These are phyloP conservation scores for Polydrusus pterygomalis DNA, from an alignment of 2,888 invertebrate species.

Conservation along the genomic window DNA sequence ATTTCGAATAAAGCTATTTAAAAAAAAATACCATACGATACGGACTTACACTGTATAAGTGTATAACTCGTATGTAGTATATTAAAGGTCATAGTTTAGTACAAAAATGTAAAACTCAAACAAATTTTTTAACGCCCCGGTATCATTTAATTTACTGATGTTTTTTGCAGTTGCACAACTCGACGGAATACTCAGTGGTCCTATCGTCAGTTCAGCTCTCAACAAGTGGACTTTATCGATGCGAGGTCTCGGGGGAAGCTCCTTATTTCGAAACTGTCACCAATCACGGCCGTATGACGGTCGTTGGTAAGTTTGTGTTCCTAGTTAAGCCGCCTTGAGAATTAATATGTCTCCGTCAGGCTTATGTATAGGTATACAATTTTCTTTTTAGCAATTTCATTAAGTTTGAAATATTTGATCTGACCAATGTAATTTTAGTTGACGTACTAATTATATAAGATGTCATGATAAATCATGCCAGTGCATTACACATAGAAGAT, in stretches of 20 bases:
- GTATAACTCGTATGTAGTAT: too few relatives aligned
- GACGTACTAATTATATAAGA: not conserved
- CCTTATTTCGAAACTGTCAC: slow-evolving; percentile 82
- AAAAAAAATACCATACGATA: too few relatives aligned
- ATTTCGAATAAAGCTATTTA: too few relatives aligned
- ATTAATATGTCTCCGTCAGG: slow-evolving; percentile 19
- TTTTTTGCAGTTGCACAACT: slow-evolving; percentile 77
- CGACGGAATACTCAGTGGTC: slow-evolving; percentile 79
- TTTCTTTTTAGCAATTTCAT: not conserved
- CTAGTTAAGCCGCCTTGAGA: slow-evolving; percentile 11
- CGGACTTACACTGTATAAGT: too few relatives aligned
- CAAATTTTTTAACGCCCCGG: too few relatives aligned
- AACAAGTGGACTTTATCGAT: slow-evolving; percentile 79
- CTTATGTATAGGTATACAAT: slow-evolving; percentile 1
- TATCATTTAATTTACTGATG: not conserved
- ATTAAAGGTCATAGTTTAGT: too few relatives aligned
- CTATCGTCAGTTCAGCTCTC: slow-evolving; percentile 79
- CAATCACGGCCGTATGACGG: slow-evolving; percentile 80
- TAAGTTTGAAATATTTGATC: not conserved
- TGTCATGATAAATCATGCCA: not conserved
- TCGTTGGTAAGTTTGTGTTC: slow-evolving; percentile 77
- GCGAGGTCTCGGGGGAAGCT: slow-evolving; percentile 83
- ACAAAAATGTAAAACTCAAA: too few relatives aligned
- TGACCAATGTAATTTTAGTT: not conserved
- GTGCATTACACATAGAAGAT: too few relatives aligned